Base-by-base conservation (phyloP, 2,113 vertebrate genomes). In the Poeciliopsis prolifica region DNA sequence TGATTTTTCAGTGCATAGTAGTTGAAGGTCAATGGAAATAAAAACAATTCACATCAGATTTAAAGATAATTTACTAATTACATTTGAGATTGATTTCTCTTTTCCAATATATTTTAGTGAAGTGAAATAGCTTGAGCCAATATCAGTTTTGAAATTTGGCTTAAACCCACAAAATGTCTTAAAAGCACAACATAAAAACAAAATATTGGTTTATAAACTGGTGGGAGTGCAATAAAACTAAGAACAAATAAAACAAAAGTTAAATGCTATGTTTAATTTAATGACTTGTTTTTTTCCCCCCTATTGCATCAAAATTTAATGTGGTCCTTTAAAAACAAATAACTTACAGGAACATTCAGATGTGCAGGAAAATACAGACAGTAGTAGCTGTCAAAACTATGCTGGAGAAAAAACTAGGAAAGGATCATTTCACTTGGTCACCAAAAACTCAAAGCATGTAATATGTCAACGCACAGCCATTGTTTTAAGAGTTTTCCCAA, bases 351-450 rank as follows among this genome's bases (percentile, higher is more conserved):
- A 83, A 74, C 78, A 88, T 82, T 88, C 58, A 79, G 40, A 44
- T 81, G 17, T 44, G 28, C 76, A 74, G 69, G 72, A 77, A 77
- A 73, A 74, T 28, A 79, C 64, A 82, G 72, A 30, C 31, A 65
- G 12, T 3, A 31, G n/a, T 63, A 76, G 68, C 79, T 74, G 60
- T 71, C 70, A 77, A 89, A 86, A n/a, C 63, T n/a, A 61, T 60
- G 19, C 13, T 58, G 19, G 51, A 79, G 79, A 30, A 78, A 72
- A 31, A n/a, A 80, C 63, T 72, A 81, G 80, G 67, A 81, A 81
- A 54, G 31, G 51, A 24, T 13, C 5, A 87, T 62, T 90, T 92
- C 88, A 86, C 90, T 91, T 92, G 1, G 89, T 91, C 64, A 92
- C 68, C 88, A 74, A 65, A 74, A 81, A 72, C 78, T 26, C 48